Percentiles rank a stretch among this genome's conserved stretches.
These are phyloP conservation scores for Tetranychus cinnabarinus DNA, from an alignment of 1,140 invertebrate species.

Conservation along the genomic window DNA sequence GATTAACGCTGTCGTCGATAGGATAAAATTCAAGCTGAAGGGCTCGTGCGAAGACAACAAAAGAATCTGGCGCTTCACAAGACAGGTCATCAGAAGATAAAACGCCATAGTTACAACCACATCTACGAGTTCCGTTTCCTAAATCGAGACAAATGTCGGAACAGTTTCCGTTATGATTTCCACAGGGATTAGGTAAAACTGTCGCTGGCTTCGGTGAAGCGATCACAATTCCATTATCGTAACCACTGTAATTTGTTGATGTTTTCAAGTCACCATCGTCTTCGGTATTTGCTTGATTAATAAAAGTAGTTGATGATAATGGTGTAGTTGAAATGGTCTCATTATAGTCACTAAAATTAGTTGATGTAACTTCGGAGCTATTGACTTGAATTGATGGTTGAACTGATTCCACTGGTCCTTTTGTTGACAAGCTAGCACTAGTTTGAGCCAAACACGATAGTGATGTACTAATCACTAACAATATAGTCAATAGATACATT, in stretches of 20 bases:
- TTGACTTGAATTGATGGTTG: too few species aligned
- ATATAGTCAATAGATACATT: not conserved
- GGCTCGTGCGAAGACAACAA: slow-evolving; percentile 47
- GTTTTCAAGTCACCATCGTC: too few species aligned
- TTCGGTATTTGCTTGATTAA: too few species aligned
- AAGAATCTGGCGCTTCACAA: slow-evolving; percentile 42
- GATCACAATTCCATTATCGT: too few species aligned
- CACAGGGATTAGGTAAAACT: slow-evolving; percentile 27
- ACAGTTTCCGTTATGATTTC: slow-evolving; percentile 45
- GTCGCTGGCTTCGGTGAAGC: not conserved
- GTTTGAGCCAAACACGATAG: not conserved
- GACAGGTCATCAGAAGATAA: slow-evolving; percentile 32
- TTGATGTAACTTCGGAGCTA: too few species aligned
- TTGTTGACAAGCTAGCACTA: too few species aligned
- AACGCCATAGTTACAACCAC: slow-evolving; percentile 47
- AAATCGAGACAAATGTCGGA: slow-evolving; percentile 50
- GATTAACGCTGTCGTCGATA: slow-evolving; percentile 30
- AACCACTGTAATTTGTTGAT: slow-evolving; percentile 1
- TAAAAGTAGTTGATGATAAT: too few species aligned
- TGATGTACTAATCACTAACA: not conserved
- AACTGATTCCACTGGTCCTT: too few species aligned
- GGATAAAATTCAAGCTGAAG: slow-evolving; percentile 41
- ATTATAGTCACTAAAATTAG: too few species aligned
- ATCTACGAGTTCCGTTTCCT: slow-evolving; percentile 33
- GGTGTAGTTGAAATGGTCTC: too few species aligned